These are phyloP conservation scores for Myotis pilosus DNA, from an alignment of 2,797 vertebrate genomes.

Conservation along the genomic window DNA sequence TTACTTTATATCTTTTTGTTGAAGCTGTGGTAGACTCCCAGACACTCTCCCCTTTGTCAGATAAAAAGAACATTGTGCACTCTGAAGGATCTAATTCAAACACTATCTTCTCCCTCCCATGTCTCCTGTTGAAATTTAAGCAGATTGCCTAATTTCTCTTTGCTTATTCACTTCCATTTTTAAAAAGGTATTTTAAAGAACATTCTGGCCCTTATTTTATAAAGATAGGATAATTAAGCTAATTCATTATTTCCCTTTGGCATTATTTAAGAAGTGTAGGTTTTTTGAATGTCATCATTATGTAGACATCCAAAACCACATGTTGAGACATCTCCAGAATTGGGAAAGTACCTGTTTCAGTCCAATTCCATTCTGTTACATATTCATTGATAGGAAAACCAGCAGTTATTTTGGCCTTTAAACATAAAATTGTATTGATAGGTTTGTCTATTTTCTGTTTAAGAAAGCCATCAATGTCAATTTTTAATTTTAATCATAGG, in stretches of 20 bases:
- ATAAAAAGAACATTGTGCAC: not conserved
- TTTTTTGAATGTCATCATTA: not conserved
- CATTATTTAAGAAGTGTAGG: not conserved
- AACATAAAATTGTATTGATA: constrained; percentile 33
- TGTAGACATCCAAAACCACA: not conserved
- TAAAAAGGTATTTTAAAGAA: constrained; percentile 17
- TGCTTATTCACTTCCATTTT: constrained; percentile 37
- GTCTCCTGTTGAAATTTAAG: constrained; percentile 42
- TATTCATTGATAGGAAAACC: constrained; percentile 43
- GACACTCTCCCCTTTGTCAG: not conserved
- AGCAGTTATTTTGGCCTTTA: not conserved
- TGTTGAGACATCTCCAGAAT: not conserved
- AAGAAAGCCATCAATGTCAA: not conserved
- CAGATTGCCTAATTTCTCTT: constrained; percentile 28
- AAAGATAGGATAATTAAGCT: not conserved
- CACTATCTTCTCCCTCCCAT: not conserved
- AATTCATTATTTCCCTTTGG: not conserved
- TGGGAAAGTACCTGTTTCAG: not conserved
- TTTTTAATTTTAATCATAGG: not conserved
- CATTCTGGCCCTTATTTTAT: not conserved
- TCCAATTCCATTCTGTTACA: not conserved
- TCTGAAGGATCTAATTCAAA: not conserved
- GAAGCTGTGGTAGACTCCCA: not conserved
- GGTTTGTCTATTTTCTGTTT: constrained; percentile 38
- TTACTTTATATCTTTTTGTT: constrained; percentile 10